phyloP scores from a whole-genome alignment of 2,797 vertebrate genomes.

The Phoeniculus purpureus region DNA sequence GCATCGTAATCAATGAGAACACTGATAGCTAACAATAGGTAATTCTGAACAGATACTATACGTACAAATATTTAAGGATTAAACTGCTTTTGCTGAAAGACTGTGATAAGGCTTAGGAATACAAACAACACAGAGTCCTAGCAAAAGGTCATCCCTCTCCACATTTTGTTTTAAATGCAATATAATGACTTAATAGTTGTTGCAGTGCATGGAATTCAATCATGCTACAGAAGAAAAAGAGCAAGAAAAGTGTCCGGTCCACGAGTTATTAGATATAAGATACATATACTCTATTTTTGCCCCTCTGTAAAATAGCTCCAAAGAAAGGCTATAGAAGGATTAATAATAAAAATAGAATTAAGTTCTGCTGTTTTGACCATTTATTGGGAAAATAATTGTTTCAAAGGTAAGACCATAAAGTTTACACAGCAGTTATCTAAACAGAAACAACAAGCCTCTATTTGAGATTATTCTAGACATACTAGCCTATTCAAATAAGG shows the following conservation, averaged over 20 bases:
- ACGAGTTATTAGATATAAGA: background rate
- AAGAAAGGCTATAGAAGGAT: background rate
- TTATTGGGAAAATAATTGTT: background rate
- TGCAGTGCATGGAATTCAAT: slow-evolving; percentile 25
- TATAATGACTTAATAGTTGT: background rate
- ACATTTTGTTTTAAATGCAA: slow-evolving; percentile 8
- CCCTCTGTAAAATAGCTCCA: background rate
- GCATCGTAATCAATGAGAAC: background rate
- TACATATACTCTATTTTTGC: background rate
- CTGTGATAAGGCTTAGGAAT: background rate
- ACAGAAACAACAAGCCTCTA: background rate
- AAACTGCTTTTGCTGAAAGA: background rate
- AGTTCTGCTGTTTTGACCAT: background rate
- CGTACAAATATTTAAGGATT: background rate
- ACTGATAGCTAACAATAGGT: slow-evolving; percentile 2
- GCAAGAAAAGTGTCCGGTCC: background rate
- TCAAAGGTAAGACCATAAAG: background rate
- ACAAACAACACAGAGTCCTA: background rate
- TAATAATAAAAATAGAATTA: background rate
- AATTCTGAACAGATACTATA: background rate
- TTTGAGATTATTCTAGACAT: background rate
- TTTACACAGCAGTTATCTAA: background rate
- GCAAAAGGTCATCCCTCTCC: background rate
- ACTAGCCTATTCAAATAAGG: background rate
- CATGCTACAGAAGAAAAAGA: background rate